Base-by-base conservation (phyloP, 2,113 vertebrate genomes). In the Grammomys dolichurus region DNA sequence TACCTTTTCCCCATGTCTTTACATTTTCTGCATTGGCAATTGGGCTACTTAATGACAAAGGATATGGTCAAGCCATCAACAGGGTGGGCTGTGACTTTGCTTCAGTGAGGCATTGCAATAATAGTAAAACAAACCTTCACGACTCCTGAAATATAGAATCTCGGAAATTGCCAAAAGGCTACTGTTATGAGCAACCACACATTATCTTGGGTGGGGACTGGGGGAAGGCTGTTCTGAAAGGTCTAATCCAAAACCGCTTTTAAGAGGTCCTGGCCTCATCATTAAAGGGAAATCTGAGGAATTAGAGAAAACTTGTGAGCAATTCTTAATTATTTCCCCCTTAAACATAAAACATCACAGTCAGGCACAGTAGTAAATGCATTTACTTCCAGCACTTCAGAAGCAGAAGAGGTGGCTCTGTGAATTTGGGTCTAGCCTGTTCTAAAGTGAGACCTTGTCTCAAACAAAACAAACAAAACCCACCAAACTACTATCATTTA, bases 231-330 rank as follows among this genome's bases (percentile, higher is more conserved):
- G 28, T 63, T 33, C 46, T 89, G 51, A 72, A 89, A 87, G 10
- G 54, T 46, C 7, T 65, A 51, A 69, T 69, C 54, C 26, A 73
- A 67, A 78, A 75, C 9, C 56, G 70, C 54, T 51, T 82, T 28
- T 22, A 56, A 91, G 51, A 76, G 73, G 36, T 63, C 36, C 76
- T 89, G 73, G 63, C 58, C 65, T 95, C 56, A 10, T 69, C 7
- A 51, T 28, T 86, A 69, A 24, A 56, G 17, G 67, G 9, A 95
- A 93, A 86, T 70, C 26, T n/a, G 82, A 90, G 58, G 28, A 81
- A 92, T 93, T 31, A 90, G 88, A 94, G 90, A 58, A 94, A 97
- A 94, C 12, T 86, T 84, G 70, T 36, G 43, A 80, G 24, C 81
- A 78, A 33, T 43, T 94, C 48, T 56, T 81, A 43, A 56, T 46